Evolutionary conservation across 2,797 vertebrate genomes (phyloP).

Genomic region (Pangasius krempfi): DNA sequence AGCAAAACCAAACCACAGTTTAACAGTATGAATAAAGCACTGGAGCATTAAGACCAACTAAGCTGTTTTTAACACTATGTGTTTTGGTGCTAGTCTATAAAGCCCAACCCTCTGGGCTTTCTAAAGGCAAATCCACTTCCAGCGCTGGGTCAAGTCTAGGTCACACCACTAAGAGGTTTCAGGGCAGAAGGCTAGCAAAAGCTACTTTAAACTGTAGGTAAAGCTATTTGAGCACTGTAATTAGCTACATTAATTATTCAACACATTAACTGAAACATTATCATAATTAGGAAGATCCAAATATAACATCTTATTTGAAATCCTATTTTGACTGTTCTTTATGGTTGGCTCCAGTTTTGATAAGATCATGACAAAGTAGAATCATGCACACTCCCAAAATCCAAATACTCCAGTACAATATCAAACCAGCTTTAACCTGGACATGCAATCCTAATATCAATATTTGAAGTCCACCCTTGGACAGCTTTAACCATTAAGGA

Average conservation of each 20-base stretch:
- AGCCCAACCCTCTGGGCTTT: slow-evolving; percentile 12
- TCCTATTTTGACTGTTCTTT: slow-evolving; percentile 7
- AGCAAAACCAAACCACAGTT: neutral
- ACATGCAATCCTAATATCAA: slow-evolving; percentile 37
- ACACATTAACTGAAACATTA: neutral
- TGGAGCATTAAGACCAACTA: neutral
- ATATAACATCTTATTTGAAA: slow-evolving; percentile 7
- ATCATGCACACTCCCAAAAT: slow-evolving; percentile 44
- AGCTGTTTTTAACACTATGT: neutral
- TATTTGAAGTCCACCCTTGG: slow-evolving; percentile 39
- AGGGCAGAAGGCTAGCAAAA: neutral
- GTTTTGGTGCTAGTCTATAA: neutral
- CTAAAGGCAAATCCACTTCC: neutral
- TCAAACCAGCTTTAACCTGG: slow-evolving; percentile 22
- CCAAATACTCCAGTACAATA: slow-evolving; percentile 32
- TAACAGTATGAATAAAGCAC: neutral
- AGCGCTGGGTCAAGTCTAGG: neutral
- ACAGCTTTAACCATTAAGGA: slow-evolving; percentile 2
- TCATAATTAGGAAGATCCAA: neutral
- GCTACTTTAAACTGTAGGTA: neutral
- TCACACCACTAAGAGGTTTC: neutral
- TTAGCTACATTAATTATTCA: neutral
- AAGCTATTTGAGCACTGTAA: neutral
- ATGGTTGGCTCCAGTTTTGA: slow-evolving; percentile 23
- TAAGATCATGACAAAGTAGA: slow-evolving; percentile 38